phyloP scores from a whole-genome alignment of 1,140 invertebrate species.

The Trichogramma pretiosum region DNA sequence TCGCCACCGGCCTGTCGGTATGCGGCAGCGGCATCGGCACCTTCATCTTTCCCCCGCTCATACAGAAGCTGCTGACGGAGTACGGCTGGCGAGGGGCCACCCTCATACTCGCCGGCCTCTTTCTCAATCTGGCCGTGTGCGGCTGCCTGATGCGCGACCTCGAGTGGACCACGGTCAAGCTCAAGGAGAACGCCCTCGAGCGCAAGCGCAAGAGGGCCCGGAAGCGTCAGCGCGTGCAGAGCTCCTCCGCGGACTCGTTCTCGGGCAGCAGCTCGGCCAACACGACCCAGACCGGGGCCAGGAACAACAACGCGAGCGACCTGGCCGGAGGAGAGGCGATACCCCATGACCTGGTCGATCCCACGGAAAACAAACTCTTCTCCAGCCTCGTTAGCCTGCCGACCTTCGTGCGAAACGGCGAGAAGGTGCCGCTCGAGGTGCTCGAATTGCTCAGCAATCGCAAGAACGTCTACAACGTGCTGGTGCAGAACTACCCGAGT shows the following conservation, averaged over 20 bases:
- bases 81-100: conserved; percentile 82
- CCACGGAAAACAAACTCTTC: conserved; percentile 48
- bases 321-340: conserved; percentile 36
- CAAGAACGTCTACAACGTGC: conserved; percentile 60
- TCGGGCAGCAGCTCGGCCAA: conserved; percentile 60
- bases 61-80: conserved; percentile 62
- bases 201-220: conserved; percentile 51
- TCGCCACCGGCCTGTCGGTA: conserved; percentile 88
- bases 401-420: conserved; percentile 69
- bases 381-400: conserved; percentile 73
- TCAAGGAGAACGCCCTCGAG: conserved; percentile 52
- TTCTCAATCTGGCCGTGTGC: conserved; percentile 80
- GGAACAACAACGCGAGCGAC: conserved; percentile 24
- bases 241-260: conserved; percentile 57
- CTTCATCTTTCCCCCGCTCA: conserved; percentile 84
- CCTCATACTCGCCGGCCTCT: conserved; percentile 71
- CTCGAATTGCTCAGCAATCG: conserved; percentile 61
- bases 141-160: conserved; percentile 77
- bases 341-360: conserved; percentile 30
- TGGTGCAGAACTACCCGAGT: conserved; percentile 66
- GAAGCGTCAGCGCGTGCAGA: conserved; percentile 52
- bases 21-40: conserved; percentile 85
- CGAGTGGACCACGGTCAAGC: conserved; percentile 56
- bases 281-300: conserved; percentile 40
- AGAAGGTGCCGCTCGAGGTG: conserved; percentile 65